These are phyloP conservation scores for Montipora capricornis DNA, from an alignment of 64 coral and sea anemone species.

Conservation along the genomic window DNA sequence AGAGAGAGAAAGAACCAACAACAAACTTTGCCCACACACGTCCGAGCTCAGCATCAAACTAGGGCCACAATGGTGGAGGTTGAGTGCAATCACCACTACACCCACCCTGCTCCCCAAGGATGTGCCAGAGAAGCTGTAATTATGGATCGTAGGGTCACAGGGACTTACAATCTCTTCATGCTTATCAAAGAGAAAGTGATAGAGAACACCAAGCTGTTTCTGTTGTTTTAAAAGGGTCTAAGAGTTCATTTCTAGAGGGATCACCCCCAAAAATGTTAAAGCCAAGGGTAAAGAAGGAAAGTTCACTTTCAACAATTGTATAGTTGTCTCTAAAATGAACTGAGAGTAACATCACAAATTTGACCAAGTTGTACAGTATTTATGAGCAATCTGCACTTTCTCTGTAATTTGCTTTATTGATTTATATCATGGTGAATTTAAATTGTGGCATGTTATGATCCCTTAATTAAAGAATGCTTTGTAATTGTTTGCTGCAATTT, in stretches of 20 bases:
- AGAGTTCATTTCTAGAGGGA: not conserved
- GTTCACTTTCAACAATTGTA: not conserved
- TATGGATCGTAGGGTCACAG: not conserved
- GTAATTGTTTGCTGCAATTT: not conserved
- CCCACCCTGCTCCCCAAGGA: too few species aligned
- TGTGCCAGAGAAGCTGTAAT: too few species aligned
- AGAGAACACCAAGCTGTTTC: constrained; percentile 10
- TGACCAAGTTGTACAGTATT: not conserved
- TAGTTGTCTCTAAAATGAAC: not conserved
- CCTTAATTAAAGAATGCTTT: not conserved
- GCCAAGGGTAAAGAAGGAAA: not conserved
- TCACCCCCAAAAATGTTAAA: not conserved
- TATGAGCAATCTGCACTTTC: not conserved
- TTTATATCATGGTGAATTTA: not conserved
- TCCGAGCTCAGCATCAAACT: too few species aligned
- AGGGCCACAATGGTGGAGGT: too few species aligned
- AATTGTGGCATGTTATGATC: not conserved
- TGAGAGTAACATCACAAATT: not conserved
- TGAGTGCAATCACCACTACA: too few species aligned
- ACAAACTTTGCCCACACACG: too few species aligned
- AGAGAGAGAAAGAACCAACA: too few species aligned
- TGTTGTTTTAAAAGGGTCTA: not conserved
- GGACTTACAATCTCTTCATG: constrained; percentile 11
- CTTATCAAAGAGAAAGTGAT: constrained; percentile 30
- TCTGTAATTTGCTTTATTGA: not conserved